Evolutionary conservation across 2,888 invertebrate genomes (phyloP).

Genomic region (Leuctra nigra): DNA sequence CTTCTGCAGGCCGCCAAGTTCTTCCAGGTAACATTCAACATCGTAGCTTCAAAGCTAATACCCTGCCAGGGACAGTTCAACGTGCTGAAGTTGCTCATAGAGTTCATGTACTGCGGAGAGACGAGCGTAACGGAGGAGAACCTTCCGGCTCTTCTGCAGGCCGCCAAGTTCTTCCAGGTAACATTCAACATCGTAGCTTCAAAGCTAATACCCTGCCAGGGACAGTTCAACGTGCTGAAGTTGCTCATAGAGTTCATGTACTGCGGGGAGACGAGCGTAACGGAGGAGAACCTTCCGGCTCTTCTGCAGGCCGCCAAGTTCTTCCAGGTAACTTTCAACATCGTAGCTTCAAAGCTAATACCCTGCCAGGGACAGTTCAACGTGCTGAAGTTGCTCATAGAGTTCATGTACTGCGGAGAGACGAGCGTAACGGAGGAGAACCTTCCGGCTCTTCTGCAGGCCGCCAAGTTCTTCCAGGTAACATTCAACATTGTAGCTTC

Average conservation of each 20-base stretch:
- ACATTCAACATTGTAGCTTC: too few relatives aligned
- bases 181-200: too few relatives aligned
- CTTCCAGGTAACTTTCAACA: too few relatives aligned
- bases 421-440: slow-evolving; percentile 62
- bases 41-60: too few relatives aligned
- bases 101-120: slow-evolving; percentile 73
- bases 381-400: slow-evolving; percentile 62
- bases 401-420: slow-evolving; percentile 73
- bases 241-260: slow-evolving; percentile 71
- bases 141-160: slow-evolving; percentile 59
- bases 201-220: too few relatives aligned
- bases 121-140: slow-evolving; percentile 62
- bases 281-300: slow-evolving; percentile 60
- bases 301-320: slow-evolving; percentile 62
- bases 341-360: too few relatives aligned
- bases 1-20: slow-evolving; percentile 62
- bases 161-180: slow-evolving; percentile 66
- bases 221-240: slow-evolving; percentile 62
- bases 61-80: too few relatives aligned
- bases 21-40: too few relatives aligned
- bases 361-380: too few relatives aligned
- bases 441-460: slow-evolving; percentile 59
- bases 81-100: slow-evolving; percentile 62
- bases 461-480: slow-evolving; percentile 66
- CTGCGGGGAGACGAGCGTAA: slow-evolving; percentile 64